Evolutionary conservation across 2,888 invertebrate genomes (phyloP).

Genomic region (Lasioglossum calceatum): DNA sequence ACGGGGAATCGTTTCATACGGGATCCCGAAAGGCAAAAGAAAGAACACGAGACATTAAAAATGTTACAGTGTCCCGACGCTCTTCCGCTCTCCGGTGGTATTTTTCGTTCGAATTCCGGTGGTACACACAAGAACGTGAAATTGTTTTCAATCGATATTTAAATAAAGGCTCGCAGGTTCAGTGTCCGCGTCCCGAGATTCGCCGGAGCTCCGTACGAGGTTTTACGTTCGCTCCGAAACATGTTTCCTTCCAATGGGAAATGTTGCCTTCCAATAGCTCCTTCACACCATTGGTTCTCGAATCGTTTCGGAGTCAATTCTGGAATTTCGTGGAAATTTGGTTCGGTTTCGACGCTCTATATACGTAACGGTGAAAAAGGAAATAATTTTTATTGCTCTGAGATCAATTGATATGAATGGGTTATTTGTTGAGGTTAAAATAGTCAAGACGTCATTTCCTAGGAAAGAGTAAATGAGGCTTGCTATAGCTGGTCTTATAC

Average conservation of each 20-base stretch:
- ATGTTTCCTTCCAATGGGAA: conserved; percentile 39
- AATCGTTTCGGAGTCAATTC: not conserved
- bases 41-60: not conserved
- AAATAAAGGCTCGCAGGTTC: conserved; percentile 46
- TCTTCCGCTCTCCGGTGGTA: not conserved
- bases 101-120: not conserved
- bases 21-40: not conserved
- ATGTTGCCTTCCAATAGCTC: not conserved
- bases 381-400: not conserved
- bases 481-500: not conserved
- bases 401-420: not conserved
- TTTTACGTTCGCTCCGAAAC: not conserved
- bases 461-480: not conserved
- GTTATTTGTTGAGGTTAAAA: not conserved
- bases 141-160: conserved; percentile 58
- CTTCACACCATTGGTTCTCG: not conserved
- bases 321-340: not conserved
- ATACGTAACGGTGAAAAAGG: not conserved
- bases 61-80: not conserved
- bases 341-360: not conserved
- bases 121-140: not conserved
- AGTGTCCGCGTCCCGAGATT: conserved; percentile 45
- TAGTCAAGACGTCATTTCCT: not conserved
- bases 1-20: conserved; percentile 20
- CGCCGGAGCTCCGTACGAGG: not conserved